These are phyloP conservation scores for Thera obeliscata DNA, from an alignment of 2,888 invertebrate genomes.

Conservation along the genomic window DNA sequence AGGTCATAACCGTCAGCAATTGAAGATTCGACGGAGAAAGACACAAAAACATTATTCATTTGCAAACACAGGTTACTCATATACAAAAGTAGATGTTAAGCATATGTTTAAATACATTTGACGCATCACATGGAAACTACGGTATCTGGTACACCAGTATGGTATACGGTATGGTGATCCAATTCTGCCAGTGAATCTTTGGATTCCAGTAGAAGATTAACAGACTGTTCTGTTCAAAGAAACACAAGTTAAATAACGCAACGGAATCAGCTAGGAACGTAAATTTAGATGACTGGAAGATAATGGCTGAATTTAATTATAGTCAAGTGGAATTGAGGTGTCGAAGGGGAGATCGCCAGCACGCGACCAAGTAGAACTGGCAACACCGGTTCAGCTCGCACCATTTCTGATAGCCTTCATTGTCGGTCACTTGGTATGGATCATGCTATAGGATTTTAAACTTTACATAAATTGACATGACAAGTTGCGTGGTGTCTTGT, in stretches of 20 bases:
- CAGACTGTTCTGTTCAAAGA: too few relatives aligned
- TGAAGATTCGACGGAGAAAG: neutral
- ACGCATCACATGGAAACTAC: too few relatives aligned
- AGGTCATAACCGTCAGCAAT: neutral
- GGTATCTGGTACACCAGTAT: too few relatives aligned
- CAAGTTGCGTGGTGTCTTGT: neutral
- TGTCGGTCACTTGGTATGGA: slow-evolving; percentile 54
- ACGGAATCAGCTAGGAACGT: slow-evolving; percentile 1
- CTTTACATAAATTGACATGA: neutral
- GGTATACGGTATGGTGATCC: neutral
- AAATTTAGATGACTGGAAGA: slow-evolving; percentile 9
- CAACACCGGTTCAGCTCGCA: slow-evolving; percentile 61
- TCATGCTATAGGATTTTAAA: slow-evolving; percentile 38
- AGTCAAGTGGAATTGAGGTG: slow-evolving; percentile 51
- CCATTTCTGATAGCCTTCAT: slow-evolving; percentile 65
- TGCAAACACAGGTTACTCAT: too few relatives aligned
- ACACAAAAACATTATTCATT: neutral
- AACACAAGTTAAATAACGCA: too few relatives aligned
- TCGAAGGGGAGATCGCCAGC: slow-evolving; percentile 48
- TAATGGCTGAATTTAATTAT: slow-evolving; percentile 35
- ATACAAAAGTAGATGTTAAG: too few relatives aligned
- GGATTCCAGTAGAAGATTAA: too few relatives aligned
- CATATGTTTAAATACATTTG: too few relatives aligned
- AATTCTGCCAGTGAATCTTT: neutral
- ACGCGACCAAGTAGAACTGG: slow-evolving; percentile 45